Evolutionary conservation across 2,888 invertebrate species (phyloP), one percentile per base, ranked within the genome.

Genomic region (Nephrocerus scutellatus): DNA sequence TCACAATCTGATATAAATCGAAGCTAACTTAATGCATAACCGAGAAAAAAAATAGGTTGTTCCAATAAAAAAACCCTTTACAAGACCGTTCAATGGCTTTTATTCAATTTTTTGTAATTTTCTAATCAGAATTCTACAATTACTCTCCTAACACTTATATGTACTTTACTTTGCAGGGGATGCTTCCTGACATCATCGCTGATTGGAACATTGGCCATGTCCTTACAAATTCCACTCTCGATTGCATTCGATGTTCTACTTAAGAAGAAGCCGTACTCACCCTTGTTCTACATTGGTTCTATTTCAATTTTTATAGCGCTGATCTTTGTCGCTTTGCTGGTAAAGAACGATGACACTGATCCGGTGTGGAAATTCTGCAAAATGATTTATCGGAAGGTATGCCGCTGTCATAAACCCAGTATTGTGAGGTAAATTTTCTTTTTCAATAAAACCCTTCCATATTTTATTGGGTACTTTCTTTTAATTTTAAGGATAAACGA

Each of bases 101-200:
- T n/a, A n/a, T n/a, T n/a, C n/a, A n/a, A n/a, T n/a, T n/a, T n/a
- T n/a, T n/a, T n/a, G n/a, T n/a, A n/a, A n/a, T n/a, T n/a, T n/a
- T n/a, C n/a, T n/a, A n/a, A n/a, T n/a, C n/a, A n/a, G n/a, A n/a
- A n/a, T n/a, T n/a, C n/a, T n/a, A 6, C 16, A 29, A 29, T 5
- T 29, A 6, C n/a, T 9, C 30, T 12, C 13, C n/a, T 26, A 32
- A 15, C 19, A 13, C 10, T 9, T 22, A 32, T 33, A 38, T 36
- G 14, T 29, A n/a, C 38, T 24, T 36, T 30, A 24, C 2, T 18
- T 25, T 20, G 21, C 22, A 92, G 92, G 89, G 96, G 92, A 33
- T 86, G 90, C 55, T 91, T 93, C 55, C 72, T 96, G 53, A 96
- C 96, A 13, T 93, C 93, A 10, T 83, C 90, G 1, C 74, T 89